Evolutionary conservation across 1,140 invertebrate species (phyloP).

Genomic region (Calliphora vicina): DNA sequence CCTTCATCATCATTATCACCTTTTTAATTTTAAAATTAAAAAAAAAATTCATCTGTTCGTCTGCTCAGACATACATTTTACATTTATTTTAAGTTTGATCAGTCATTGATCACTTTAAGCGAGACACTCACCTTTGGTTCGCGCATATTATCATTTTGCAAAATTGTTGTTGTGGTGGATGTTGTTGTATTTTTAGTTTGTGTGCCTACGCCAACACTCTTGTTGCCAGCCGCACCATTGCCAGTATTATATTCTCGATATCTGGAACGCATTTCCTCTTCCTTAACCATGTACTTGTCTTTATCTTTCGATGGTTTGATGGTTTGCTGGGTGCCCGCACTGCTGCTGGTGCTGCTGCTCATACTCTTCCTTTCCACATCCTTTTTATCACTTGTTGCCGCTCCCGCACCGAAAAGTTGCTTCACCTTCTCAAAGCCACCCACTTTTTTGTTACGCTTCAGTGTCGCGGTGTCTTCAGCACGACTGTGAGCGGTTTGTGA

Average conservation of each 20-base stretch:
- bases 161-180: neutral
- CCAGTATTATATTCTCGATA: conserved; percentile 54
- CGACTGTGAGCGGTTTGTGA: neutral
- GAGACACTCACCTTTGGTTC: conserved; percentile 63
- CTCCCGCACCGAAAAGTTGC: conserved; percentile 56
- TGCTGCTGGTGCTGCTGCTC: conserved; percentile 53
- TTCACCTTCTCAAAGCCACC: conserved; percentile 73
- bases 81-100: too few species aligned
- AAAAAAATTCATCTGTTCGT: too few species aligned
- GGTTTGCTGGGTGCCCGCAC: conserved; percentile 19
- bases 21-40: neutral
- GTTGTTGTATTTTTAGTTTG: neutral
- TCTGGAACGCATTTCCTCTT: conserved; percentile 60
- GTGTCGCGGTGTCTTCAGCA: conserved; percentile 35
- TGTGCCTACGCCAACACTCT: neutral
- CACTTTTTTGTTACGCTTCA: conserved; percentile 65
- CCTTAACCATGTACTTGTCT: conserved; percentile 59
- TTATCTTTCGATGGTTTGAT: conserved; percentile 49
- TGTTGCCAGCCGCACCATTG: neutral
- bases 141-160: conserved; percentile 48
- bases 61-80: too few species aligned
- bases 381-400: conserved; percentile 53
- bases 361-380: conserved; percentile 43
- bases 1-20: neutral
- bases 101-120: too few species aligned